A percentile compares a stretch with the other conserved stretches of the same genome.
phyloP scores from a whole-genome alignment of 2,888 invertebrate species.

The Stegophylla sp. region DNA sequence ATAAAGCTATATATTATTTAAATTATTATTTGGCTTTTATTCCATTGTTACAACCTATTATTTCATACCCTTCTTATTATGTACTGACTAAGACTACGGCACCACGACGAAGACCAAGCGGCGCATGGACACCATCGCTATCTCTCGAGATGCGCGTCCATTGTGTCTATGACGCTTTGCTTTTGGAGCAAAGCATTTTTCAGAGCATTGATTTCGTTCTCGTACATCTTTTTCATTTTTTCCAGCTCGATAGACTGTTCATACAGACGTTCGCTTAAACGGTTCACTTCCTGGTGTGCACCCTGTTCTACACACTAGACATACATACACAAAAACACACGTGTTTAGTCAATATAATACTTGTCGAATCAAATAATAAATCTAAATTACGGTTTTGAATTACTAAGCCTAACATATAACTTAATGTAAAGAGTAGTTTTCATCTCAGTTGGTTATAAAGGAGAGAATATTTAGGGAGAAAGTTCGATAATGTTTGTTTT shows the following conservation, averaged over 20 bases:
- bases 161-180: constrained; percentile 40
- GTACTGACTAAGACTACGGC: constrained; percentile 56
- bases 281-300: constrained; percentile 67
- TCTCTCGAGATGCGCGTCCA: constrained; percentile 41
- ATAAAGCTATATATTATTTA: constrained; percentile 38
- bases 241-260: constrained; percentile 67
- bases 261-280: constrained; percentile 67
- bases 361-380: too few species aligned
- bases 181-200: constrained; percentile 45
- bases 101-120: constrained; percentile 52
- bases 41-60: constrained; percentile 35
- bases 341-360: background rate
- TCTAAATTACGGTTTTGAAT: too few species aligned
- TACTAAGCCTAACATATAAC: too few species aligned
- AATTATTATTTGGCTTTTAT: constrained; percentile 38
- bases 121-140: constrained; percentile 56
- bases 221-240: constrained; percentile 65
- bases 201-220: constrained; percentile 63
- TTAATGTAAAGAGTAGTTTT: too few species aligned
- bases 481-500: too few species aligned
- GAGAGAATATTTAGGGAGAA: too few species aligned
- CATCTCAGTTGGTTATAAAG: too few species aligned
- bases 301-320: constrained; percentile 64
- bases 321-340: background rate
- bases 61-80: constrained; percentile 47